Percentiles rank a stretch among this genome's conserved stretches.
Evolutionary conservation across 1,140 invertebrate genomes (phyloP).

Genomic region (Zaprionus davidi): DNA sequence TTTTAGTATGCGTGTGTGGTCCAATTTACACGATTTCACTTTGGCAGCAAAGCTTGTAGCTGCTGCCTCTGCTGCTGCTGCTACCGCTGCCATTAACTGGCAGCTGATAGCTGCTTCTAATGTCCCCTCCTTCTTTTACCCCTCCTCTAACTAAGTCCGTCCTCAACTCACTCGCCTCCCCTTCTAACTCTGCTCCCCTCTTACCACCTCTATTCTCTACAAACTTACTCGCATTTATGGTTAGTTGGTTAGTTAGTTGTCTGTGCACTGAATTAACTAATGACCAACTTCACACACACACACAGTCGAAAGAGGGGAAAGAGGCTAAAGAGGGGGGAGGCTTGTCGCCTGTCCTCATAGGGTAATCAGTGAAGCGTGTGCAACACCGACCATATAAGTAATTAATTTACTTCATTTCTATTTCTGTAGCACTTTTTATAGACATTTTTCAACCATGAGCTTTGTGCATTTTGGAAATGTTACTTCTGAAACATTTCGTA

Average conservation of each 20-base stretch:
- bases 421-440: constrained; percentile 21
- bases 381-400: constrained; percentile 35
- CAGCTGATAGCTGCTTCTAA: constrained; percentile 39
- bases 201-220: not conserved
- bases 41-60: constrained; percentile 45
- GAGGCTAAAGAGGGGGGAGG: not conserved
- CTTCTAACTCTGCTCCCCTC: not conserved
- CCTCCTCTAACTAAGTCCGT: not conserved
- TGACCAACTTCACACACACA: constrained; percentile 57
- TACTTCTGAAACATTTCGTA: not conserved
- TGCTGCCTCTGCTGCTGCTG: constrained; percentile 4
- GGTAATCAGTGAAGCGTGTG: constrained; percentile 46
- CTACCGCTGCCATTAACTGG: constrained; percentile 22
- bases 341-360: constrained; percentile 29
- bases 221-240: constrained; percentile 63
- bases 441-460: constrained; percentile 9
- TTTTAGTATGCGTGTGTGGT: constrained; percentile 65
- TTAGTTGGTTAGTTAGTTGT: constrained; percentile 68
- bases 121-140: not conserved
- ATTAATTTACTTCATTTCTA: constrained; percentile 63
- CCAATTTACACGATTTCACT: constrained; percentile 81
- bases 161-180: too few species aligned
- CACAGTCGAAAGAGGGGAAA: not conserved
- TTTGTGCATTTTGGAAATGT: not conserved
- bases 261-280: constrained; percentile 77